Base-by-base conservation (phyloP, 2,888 invertebrate genomes). In the Pomacea canaliculata region DNA sequence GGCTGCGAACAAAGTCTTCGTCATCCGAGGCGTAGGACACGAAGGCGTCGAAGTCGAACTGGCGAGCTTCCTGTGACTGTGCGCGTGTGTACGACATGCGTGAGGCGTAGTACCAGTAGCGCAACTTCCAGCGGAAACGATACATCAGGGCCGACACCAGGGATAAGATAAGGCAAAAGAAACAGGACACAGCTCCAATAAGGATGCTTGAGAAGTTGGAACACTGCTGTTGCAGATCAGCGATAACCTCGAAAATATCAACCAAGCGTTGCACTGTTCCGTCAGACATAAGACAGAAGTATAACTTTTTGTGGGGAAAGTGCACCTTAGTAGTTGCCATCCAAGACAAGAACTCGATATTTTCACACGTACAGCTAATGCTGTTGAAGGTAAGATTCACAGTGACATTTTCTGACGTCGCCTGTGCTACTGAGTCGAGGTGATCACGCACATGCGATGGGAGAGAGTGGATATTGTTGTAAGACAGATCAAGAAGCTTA, bases 321-420 rank as follows among this genome's bases (percentile, higher is more conserved):
- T 63, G 10, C 12, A 63, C 60, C 7, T 62, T 27, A n/a, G 73
- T 73, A n/a, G 37, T 65, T 13, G 49, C 60, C 63, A 77, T 73
- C 77, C 77, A 77, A 27, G 56, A 68, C 2, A 77, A 73, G 46
- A 77, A 77, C 37, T 68, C 69, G 18, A 76, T 48, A 51, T 76
- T 71, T 7, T 60, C 23, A 66, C 76, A 76, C 19, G 60, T 68
- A 56, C 77, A 77, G 13, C 23, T 48, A 16, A 77, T 66, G n/a
- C 70, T 72, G 65, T 71, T 71, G 46, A n/a, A 18, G 9, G 70
- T 51, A 51, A 77, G 59, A 59, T 77, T 72, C 0, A n/a, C 51
- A 16, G 10, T 27, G 18, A 27, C n/a, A 59, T 63, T 37, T 13
- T n/a, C 23, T 23, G 12, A 27, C 10, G 63, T 7, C 16, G 37